Evolutionary conservation across 1,140 invertebrate species (phyloP), one percentile per base, ranked within the genome.

Genomic region (Orchestia grillus): DNA sequence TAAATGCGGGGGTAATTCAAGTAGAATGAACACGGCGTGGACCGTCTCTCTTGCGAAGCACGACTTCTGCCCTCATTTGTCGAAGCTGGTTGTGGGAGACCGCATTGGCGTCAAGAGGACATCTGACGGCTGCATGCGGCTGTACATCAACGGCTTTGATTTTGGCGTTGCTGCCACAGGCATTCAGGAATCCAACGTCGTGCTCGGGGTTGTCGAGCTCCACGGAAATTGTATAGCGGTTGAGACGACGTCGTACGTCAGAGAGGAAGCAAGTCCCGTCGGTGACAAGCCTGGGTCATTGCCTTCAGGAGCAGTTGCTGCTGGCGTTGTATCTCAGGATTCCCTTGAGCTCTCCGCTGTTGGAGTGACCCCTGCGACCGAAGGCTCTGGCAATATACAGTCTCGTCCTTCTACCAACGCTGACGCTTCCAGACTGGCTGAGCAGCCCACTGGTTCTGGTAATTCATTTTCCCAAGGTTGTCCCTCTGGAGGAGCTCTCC

Each of bases 121-220:
- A 16, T 95, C 97, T 16, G 98, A 98, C 97, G 97, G 97, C 41
- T 97, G 97, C 6, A 97, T 98, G 96, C 98, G 97, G 96, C 97
- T 98, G 44, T 98, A 98, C 96, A 97, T 99, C 0, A 99, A 99
- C 97, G 98, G 98, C 0, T 98, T 98, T 97, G 98, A 99, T 97
- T 98, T 99, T 97, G 98, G 98, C n/a, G 98, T 98, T n/a, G 98
- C 98, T 44, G 98, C 98, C 43, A 97, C 98, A n/a, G 98, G 98
- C 97, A 97, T 99, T 96, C 98, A 98, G 11, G 43, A 44, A 3
- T 45, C 92, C 44, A 40, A 47, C 44, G 92, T 94, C 97, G 98
- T 98, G 97, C 97, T 96, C 96, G 47, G 77, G 47, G 77, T 96
- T 95, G 43, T 45, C 0, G 62, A 87, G 44, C n/a, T 44, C 4